Evolutionary conservation across 2,888 invertebrate species (phyloP).

Genomic region (Nineta flava): DNA sequence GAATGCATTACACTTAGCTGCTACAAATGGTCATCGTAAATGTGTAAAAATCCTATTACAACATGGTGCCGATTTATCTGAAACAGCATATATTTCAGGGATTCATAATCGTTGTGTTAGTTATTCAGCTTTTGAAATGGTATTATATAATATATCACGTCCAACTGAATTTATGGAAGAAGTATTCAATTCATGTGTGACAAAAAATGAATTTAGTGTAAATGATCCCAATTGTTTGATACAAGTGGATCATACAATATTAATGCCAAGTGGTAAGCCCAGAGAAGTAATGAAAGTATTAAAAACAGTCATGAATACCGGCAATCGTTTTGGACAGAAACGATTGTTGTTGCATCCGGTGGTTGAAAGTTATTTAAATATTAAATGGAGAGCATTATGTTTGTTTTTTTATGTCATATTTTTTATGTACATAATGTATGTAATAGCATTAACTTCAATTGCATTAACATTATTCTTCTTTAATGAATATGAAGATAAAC

Average conservation of each 20-base stretch:
- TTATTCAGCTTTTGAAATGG: slow-evolving; percentile 34
- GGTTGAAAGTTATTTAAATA: slow-evolving; percentile 36
- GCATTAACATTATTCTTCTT: slow-evolving; percentile 26
- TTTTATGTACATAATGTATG: slow-evolving; percentile 31
- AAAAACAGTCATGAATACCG: slow-evolving; percentile 35
- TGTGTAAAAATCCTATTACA: slow-evolving; percentile 30
- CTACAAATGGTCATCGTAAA: slow-evolving; percentile 40
- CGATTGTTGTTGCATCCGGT: slow-evolving; percentile 35
- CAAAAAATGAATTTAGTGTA: slow-evolving; percentile 28
- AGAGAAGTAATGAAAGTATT: slow-evolving; percentile 36
- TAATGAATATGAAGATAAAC: slow-evolving; percentile 15
- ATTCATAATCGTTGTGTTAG: slow-evolving; percentile 19
- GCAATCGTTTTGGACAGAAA: slow-evolving; percentile 32
- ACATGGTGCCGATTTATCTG: slow-evolving; percentile 32
- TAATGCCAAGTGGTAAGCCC: background rate
- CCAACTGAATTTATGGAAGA: slow-evolving; percentile 36
- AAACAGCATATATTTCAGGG: slow-evolving; percentile 15
- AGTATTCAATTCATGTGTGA: slow-evolving; percentile 34
- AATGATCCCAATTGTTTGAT: slow-evolving; percentile 30
- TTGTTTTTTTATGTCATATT: slow-evolving; percentile 37
- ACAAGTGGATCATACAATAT: slow-evolving; percentile 32
- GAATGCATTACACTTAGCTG: slow-evolving; percentile 32
- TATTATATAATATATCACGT: slow-evolving; percentile 34
- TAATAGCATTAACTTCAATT: slow-evolving; percentile 32
- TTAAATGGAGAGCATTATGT: slow-evolving; percentile 38